Conservation (phyloP, 2,888 invertebrate genomes). For the Synanthedon vespiformis region DNA sequence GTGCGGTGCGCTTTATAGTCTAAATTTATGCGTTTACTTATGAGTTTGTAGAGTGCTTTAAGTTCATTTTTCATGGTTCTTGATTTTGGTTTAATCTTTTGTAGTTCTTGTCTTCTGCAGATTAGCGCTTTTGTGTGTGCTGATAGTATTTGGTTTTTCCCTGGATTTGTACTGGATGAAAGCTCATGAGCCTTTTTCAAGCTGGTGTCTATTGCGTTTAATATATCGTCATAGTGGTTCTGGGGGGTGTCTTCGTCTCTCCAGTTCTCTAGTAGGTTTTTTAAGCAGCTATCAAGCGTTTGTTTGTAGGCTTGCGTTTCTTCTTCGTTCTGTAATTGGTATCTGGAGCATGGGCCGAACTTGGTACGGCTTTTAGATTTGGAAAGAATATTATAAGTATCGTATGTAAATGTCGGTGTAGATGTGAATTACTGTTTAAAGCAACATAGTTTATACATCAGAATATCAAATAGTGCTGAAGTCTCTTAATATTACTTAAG, state of each 20-base stretch:
- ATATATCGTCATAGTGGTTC: no score
- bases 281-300: no score
- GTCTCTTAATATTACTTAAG: no score
- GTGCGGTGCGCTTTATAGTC: constrained; percentile 5
- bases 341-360: background rate
- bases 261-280: no score
- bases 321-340: background rate
- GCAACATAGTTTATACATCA: no score
- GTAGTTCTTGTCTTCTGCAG: constrained; percentile 1
- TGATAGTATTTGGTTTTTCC: background rate
- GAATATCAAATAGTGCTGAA: no score
- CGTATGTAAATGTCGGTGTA: no score
- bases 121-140: background rate
- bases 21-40: constrained; percentile 2
- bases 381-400: background rate
- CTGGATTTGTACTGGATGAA: background rate
- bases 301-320: background rate
- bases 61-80: constrained; percentile 4
- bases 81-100: constrained; percentile 4
- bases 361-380: background rate
- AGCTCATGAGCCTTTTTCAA: background rate
- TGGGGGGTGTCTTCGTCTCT: no score
- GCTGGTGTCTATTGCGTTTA: background rate
- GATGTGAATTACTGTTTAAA: no score
- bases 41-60: constrained; percentile 1